A percentile compares a stretch with the other conserved stretches of the same genome.
phyloP scores from a whole-genome alignment of 2,797 vertebrate genomes.

The Acrocephalus scirpaceus region DNA sequence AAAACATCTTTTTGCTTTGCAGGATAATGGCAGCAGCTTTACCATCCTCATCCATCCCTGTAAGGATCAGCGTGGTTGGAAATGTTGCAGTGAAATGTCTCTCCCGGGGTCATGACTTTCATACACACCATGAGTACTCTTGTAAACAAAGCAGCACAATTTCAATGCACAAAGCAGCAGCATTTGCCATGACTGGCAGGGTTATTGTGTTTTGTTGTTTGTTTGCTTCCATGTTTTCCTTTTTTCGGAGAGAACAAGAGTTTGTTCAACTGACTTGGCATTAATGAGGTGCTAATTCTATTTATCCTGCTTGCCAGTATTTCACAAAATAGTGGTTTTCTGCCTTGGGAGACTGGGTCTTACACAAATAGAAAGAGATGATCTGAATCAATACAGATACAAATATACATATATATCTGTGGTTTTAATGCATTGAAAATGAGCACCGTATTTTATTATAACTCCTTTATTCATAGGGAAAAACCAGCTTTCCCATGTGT shows the following conservation, averaged over 20 bases:
- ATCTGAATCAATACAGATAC: neutral
- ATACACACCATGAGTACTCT: neutral
- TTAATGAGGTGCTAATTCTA: slow-evolving; percentile 35
- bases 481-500: neutral
- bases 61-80: neutral
- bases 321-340: neutral
- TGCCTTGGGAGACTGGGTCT: neutral
- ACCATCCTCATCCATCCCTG: neutral
- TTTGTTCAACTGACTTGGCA: slow-evolving; percentile 22
- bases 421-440: neutral
- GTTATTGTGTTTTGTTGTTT: slow-evolving; percentile 20
- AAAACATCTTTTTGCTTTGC: neutral
- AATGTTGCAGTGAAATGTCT: neutral
- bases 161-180: neutral
- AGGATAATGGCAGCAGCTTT: neutral
- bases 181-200: neutral
- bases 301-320: neutral
- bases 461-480: neutral
- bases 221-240: neutral
- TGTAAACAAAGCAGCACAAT: neutral
- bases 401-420: neutral
- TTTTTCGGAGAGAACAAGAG: neutral
- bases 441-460: neutral
- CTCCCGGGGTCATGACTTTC: neutral
- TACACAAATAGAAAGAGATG: neutral